These are phyloP conservation scores for Dendrolimus pini DNA, from an alignment of 2,888 invertebrate genomes.

Conservation along the genomic window DNA sequence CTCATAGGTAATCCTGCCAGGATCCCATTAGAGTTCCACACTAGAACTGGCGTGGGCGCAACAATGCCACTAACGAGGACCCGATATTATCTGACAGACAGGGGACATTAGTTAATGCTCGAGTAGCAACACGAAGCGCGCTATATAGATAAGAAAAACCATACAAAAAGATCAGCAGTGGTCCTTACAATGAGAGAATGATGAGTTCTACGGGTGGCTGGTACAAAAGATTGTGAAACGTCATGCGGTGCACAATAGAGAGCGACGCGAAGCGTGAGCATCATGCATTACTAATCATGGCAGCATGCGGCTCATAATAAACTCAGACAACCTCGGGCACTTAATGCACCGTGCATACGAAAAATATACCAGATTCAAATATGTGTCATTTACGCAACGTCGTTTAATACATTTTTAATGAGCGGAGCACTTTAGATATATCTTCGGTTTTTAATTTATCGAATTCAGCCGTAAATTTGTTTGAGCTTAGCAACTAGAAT, in stretches of 20 bases:
- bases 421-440: not conserved
- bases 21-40: constrained; percentile 43
- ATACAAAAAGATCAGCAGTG: constrained; percentile 44
- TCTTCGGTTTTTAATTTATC: not conserved
- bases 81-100: constrained; percentile 64
- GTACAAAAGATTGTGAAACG: constrained; percentile 62
- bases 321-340: constrained; percentile 15
- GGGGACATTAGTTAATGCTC: constrained; percentile 56
- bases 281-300: constrained; percentile 59
- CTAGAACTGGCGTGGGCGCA: constrained; percentile 50
- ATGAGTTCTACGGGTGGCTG: constrained; percentile 37
- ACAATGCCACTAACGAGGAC: constrained; percentile 65
- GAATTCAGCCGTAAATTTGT: not conserved
- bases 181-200: constrained; percentile 46
- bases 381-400: not conserved
- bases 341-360: constrained; percentile 14
- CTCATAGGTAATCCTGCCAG: constrained; percentile 53
- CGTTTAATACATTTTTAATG: not conserved
- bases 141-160: constrained; percentile 37
- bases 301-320: constrained; percentile 39
- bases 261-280: constrained; percentile 54
- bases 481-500: not conserved
- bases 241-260: constrained; percentile 61
- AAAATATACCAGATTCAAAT: constrained; percentile 6
- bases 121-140: constrained; percentile 37